phyloP scores from a whole-genome alignment of 2,888 invertebrate genomes.

The Thalpophila matura region DNA sequence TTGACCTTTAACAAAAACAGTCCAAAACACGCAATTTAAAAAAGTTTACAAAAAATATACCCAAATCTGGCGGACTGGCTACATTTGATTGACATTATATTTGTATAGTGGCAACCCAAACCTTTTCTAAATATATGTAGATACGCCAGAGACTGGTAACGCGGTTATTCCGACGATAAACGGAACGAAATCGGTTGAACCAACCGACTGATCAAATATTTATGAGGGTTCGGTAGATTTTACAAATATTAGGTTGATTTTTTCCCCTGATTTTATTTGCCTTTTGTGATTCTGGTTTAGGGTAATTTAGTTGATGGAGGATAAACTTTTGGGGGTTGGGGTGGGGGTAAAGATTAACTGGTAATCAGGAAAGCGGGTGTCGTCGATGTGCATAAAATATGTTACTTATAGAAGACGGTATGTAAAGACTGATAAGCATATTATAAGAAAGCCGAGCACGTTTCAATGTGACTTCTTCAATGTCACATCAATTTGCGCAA shows the following conservation, averaged over 20 bases:
- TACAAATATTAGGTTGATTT: conserved; percentile 29
- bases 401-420: too few relatives aligned
- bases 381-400: too few relatives aligned
- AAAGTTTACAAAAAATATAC: conserved; percentile 11
- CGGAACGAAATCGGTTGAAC: conserved; percentile 34
- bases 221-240: conserved; percentile 31
- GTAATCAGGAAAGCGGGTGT: too few relatives aligned
- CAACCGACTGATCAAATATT: conserved; percentile 48
- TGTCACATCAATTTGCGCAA: too few relatives aligned
- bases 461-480: too few relatives aligned
- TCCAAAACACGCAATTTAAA: conserved; percentile 14
- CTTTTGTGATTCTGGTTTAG: conserved; percentile 1
- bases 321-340: background rate
- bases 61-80: background rate
- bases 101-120: background rate
- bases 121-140: conserved; percentile 46
- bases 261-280: conserved; percentile 16
- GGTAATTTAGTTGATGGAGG: conserved; percentile 9
- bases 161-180: conserved; percentile 27
- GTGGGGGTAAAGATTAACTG: background rate
- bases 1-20: conserved; percentile 9
- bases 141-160: conserved; percentile 3
- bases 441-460: too few relatives aligned
- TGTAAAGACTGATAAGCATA: too few relatives aligned
- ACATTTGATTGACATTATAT: conserved; percentile 17